Evolutionary conservation across 2,113 vertebrate genomes (phyloP).

Genomic region (Aviceda subcristata): DNA sequence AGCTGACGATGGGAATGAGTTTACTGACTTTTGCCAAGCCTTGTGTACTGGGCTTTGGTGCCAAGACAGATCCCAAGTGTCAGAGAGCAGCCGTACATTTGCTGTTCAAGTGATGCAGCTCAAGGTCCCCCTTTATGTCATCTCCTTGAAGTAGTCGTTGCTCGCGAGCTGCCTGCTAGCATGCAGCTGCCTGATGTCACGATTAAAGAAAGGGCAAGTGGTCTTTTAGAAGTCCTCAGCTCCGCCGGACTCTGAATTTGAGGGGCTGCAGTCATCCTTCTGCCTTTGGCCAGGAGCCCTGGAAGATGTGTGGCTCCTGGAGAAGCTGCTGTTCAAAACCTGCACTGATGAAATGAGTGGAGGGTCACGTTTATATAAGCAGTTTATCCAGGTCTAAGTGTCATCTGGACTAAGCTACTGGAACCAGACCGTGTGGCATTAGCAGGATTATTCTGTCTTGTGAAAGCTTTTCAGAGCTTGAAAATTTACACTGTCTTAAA

Average conservation of each 20-base stretch:
- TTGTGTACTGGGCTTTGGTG: neutral
- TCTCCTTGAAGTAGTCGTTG: neutral
- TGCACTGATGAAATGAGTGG: neutral
- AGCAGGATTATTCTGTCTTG: neutral
- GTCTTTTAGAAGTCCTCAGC: neutral
- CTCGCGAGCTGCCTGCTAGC: neutral
- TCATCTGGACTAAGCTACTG: neutral
- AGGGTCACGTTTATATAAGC: neutral
- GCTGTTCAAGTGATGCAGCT: neutral
- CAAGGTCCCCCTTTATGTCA: neutral
- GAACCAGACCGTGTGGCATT: neutral
- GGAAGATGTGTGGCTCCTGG: neutral
- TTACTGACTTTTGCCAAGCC: slow-evolving; percentile 18
- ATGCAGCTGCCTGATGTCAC: neutral
- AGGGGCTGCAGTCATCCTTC: neutral
- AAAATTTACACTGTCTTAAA: neutral
- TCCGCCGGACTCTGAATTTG: neutral
- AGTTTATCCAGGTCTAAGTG: neutral
- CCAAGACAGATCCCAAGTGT: slow-evolving; percentile 1
- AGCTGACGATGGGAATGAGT: slow-evolving; percentile 5
- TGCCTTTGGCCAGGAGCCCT: neutral
- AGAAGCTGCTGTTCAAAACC: neutral
- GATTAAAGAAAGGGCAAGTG: neutral
- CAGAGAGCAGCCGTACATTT: neutral
- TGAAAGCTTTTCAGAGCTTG: neutral